A percentile compares a stretch with the other conserved stretches of the same genome.
Evolutionary conservation across 2,113 vertebrate species (phyloP).

Genomic region (Puntigrus tetrazona): DNA sequence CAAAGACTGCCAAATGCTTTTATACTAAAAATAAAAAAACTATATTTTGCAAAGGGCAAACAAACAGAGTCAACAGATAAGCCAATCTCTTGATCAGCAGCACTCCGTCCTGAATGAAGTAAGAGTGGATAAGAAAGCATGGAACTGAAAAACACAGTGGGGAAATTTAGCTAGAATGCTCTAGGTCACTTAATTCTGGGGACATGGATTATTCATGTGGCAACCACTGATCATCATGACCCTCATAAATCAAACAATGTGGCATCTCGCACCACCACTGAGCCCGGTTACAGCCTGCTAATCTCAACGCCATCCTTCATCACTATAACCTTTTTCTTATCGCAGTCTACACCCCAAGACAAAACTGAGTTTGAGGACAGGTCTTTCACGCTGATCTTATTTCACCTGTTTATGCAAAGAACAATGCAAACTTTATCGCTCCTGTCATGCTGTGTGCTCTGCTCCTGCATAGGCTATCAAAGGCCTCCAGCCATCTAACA

Average conservation of each 20-base stretch:
- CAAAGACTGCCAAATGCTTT: background rate
- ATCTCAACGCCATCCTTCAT: constrained; percentile 79
- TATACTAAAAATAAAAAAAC: constrained; percentile 1
- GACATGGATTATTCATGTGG: constrained; percentile 80
- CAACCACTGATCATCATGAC: constrained; percentile 73
- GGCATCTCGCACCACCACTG: constrained; percentile 62
- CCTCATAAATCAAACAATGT: constrained; percentile 79
- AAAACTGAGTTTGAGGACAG: constrained; percentile 56
- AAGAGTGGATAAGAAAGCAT: constrained; percentile 31
- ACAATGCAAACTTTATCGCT: constrained; percentile 1
- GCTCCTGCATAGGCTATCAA: constrained; percentile 5
- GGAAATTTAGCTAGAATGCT: constrained; percentile 69
- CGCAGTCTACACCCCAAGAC: constrained; percentile 64
- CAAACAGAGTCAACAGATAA: constrained; percentile 23
- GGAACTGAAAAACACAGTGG: constrained; percentile 52
- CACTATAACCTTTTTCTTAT: constrained; percentile 78
- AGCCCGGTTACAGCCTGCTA: constrained; percentile 71
- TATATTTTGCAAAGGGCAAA: constrained; percentile 14
- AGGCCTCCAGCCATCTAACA: background rate
- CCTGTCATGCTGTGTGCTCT: constrained; percentile 24
- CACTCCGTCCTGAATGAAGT: constrained; percentile 27
- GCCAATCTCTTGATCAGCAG: constrained; percentile 26
- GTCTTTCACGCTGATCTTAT: constrained; percentile 47
- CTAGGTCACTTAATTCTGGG: constrained; percentile 75
- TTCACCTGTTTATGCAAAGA: constrained; percentile 36